A percentile compares a stretch with the other conserved stretches of the same genome.
These are phyloP conservation scores for Stylophora pistillata DNA, from an alignment of 64 coral and sea anemone species.

Conservation along the genomic window DNA sequence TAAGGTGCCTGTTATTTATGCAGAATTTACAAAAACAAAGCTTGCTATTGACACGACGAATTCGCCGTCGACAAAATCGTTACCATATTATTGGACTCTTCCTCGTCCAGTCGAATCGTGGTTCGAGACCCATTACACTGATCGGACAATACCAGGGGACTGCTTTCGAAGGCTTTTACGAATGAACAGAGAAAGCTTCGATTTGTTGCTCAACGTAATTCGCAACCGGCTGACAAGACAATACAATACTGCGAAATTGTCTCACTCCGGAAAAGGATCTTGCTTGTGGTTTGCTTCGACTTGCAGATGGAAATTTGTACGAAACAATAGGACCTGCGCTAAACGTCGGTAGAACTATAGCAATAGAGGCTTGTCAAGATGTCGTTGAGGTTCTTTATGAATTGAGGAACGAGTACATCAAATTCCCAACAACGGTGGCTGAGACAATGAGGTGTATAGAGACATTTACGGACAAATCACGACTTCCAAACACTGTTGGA, in stretches of 20 bases:
- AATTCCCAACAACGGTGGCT: conserved; percentile 37
- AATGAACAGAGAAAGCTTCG: conserved; percentile 52
- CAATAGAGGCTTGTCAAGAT: conserved; percentile 34
- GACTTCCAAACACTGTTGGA: conserved; percentile 14
- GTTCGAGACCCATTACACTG: conserved; percentile 69
- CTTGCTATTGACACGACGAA: neutral
- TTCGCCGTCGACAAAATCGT: neutral
- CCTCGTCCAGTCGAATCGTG: conserved; percentile 63
- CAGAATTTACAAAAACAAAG: conserved; percentile 14
- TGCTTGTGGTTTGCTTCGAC: neutral
- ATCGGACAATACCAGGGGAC: conserved; percentile 58
- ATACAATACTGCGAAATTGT: neutral
- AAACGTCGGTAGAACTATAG: conserved; percentile 17
- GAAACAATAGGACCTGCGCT: conserved; percentile 4
- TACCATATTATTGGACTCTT: conserved; percentile 43
- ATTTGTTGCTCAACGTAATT: conserved; percentile 22
- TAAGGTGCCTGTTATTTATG: conserved; percentile 18
- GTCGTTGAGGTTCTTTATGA: conserved; percentile 14
- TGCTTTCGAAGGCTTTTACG: conserved; percentile 60
- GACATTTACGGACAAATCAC: conserved; percentile 24
- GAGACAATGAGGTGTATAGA: conserved; percentile 18
- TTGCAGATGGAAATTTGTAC: neutral
- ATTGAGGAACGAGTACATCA: conserved; percentile 7
- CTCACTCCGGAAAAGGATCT: neutral
- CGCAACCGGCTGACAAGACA: neutral